These are phyloP conservation scores for Lycia hirtaria DNA, from an alignment of 2,888 invertebrate species.

Conservation along the genomic window DNA sequence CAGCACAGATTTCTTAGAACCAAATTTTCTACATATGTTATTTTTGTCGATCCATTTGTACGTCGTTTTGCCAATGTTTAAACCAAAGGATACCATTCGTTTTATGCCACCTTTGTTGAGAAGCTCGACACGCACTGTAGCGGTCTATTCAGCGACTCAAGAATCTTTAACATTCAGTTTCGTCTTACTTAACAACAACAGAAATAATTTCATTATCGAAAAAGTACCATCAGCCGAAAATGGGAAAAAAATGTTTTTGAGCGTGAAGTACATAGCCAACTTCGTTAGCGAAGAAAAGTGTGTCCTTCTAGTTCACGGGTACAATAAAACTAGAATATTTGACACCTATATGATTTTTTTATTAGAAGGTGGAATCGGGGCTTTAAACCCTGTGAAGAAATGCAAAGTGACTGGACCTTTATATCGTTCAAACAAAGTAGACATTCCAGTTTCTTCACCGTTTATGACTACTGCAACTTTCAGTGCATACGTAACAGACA, in stretches of 20 bases:
- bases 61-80: conserved; percentile 81
- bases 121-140: conserved; percentile 67
- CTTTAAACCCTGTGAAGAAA: conserved; percentile 65
- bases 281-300: conserved; percentile 65
- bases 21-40: conserved; percentile 85
- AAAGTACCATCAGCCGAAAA: conserved; percentile 64
- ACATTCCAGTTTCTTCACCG: conserved; percentile 68
- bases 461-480: conserved; percentile 56
- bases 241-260: conserved; percentile 69
- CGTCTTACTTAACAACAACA: conserved; percentile 63
- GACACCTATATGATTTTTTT: conserved; percentile 73
- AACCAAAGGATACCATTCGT: conserved; percentile 68
- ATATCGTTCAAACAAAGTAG: conserved; percentile 73
- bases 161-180: conserved; percentile 68
- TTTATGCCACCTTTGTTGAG: conserved; percentile 78
- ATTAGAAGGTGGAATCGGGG: conserved; percentile 63
- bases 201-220: conserved; percentile 70
- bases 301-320: conserved; percentile 72
- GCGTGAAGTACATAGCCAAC: conserved; percentile 71
- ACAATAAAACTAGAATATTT: conserved; percentile 77
- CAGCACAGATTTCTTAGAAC: conserved; percentile 80
- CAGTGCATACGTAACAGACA: conserved; percentile 62
- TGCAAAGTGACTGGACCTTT: conserved; percentile 73
- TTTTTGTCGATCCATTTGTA: conserved; percentile 85
- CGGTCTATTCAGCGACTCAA: conserved; percentile 70